These are phyloP conservation scores for Gorsachius goisagi DNA, from an alignment of 2,113 vertebrate species.

Conservation along the genomic window DNA sequence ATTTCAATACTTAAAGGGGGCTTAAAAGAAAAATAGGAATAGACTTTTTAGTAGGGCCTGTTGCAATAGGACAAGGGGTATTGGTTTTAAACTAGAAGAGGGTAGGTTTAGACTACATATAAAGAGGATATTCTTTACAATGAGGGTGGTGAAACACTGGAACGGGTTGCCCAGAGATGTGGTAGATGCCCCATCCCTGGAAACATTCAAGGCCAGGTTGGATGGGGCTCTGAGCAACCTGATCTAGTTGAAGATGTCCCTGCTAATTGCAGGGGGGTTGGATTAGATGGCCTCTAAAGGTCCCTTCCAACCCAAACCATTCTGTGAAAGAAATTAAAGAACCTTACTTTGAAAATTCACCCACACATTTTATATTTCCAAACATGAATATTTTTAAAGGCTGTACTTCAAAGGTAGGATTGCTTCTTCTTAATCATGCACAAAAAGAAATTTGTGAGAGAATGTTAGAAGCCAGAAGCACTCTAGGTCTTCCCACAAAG, in stretches of 20 bases:
- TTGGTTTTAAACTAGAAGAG: neutral
- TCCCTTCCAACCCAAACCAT: neutral
- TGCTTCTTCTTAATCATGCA: neutral
- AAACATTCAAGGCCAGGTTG: neutral
- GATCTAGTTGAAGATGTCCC: neutral
- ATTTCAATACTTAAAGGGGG: neutral
- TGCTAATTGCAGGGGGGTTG: neutral
- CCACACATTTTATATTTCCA: neutral
- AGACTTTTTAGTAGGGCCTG: neutral
- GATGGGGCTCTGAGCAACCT: neutral
- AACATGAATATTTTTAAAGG: neutral
- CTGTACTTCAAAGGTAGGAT: neutral
- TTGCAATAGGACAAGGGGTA: neutral
- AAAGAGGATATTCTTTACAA: too few species aligned
- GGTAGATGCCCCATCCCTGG: neutral
- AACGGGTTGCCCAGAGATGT: neutral
- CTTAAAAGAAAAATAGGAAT: neutral
- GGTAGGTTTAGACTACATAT: neutral
- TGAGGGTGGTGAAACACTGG: neutral
- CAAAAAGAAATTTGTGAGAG: neutral
- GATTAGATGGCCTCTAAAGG: neutral
- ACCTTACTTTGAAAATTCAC: neutral
- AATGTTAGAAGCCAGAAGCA: neutral
- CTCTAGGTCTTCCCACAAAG: neutral
- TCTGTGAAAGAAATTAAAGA: neutral